phyloP scores from a whole-genome alignment of 2,888 invertebrate genomes.

The Eristalis arbustorum region DNA sequence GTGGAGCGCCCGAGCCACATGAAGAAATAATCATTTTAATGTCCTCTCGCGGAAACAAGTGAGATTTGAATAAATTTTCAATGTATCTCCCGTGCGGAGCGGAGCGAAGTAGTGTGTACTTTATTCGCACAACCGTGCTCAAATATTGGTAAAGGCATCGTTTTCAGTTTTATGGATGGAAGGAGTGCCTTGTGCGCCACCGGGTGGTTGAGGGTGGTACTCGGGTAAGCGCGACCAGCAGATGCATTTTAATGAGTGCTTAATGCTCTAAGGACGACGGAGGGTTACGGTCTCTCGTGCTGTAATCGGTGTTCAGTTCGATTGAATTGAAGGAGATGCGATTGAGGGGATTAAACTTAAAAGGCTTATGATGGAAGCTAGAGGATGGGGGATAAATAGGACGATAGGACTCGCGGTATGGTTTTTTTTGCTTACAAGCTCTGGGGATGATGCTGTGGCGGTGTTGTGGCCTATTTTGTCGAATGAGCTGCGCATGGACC shows the following conservation, averaged over 20 bases:
- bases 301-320: neutral
- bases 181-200: neutral
- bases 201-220: neutral
- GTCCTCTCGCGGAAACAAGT: constrained; percentile 33
- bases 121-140: constrained; percentile 14
- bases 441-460: no score
- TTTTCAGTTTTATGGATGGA: constrained; percentile 20
- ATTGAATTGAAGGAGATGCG: neutral
- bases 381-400: no score
- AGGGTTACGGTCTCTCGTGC: neutral
- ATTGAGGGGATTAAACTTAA: no score
- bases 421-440: no score
- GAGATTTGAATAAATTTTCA: constrained; percentile 59
- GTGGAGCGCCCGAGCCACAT: constrained; percentile 14
- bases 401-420: no score
- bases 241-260: constrained; percentile 22
- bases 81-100: constrained; percentile 16
- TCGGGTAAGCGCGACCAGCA: neutral
- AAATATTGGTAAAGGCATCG: constrained; percentile 24
- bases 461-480: no score
- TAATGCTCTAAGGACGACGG: neutral
- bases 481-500: no score
- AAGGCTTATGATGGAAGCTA: no score
- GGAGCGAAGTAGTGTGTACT: constrained; percentile 31
- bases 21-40: constrained; percentile 50